These are phyloP conservation scores for Yponomeuta cagnagella DNA, from an alignment of 2,888 invertebrate genomes.

Conservation along the genomic window DNA sequence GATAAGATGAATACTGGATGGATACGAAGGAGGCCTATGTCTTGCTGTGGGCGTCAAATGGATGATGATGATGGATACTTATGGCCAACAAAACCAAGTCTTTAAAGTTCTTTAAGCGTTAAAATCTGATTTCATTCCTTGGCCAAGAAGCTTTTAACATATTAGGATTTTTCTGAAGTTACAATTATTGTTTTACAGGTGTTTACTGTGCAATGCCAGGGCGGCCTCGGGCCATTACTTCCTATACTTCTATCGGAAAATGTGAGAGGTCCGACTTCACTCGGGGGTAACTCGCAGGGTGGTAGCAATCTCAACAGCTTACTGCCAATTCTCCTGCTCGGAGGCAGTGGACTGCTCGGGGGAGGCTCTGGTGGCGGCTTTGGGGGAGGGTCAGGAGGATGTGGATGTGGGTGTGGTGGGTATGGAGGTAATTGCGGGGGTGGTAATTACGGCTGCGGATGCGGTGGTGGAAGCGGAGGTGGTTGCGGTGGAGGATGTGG, in stretches of 20 bases:
- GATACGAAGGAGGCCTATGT: too few relatives aligned
- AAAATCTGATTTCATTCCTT: too few relatives aligned
- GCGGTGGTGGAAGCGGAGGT: not conserved
- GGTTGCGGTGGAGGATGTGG: not conserved
- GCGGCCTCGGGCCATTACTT: not conserved
- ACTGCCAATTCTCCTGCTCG: not conserved
- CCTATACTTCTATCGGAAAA: not conserved
- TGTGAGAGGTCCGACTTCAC: not conserved
- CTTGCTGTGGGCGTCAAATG: too few relatives aligned
- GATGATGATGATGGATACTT: too few relatives aligned
- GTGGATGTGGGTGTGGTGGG: slow-evolving; percentile 19
- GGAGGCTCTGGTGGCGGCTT: not conserved
- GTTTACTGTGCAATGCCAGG: not conserved
- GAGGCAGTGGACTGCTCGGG: not conserved
- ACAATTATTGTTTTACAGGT: not conserved
- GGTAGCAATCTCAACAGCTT: slow-evolving; percentile 1
- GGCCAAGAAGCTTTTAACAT: not conserved
- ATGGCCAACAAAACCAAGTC: too few relatives aligned
- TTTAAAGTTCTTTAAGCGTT: too few relatives aligned
- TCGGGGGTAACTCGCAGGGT: not conserved
- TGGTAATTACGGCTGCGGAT: not conserved
- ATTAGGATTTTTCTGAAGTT: not conserved
- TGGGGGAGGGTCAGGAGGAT: slow-evolving; percentile 21
- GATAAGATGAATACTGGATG: too few relatives aligned
- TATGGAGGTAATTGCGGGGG: not conserved